Percentiles rank a stretch among this genome's conserved stretches.
Conservation (phyloP, 2,113 vertebrate genomes). For the Gadus macrocephalus region DNA sequence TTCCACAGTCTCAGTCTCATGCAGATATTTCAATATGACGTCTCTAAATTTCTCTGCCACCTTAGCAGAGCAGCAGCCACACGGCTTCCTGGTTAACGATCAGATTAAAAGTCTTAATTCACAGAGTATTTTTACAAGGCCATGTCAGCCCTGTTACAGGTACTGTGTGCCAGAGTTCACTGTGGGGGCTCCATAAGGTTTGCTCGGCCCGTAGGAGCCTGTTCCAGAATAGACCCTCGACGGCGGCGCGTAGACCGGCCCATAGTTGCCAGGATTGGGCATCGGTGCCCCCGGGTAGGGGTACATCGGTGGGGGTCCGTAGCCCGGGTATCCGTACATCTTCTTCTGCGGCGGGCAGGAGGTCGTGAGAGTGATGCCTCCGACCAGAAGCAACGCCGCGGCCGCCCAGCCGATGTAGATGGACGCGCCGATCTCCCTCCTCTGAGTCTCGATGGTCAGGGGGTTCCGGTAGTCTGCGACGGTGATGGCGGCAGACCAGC, state of each 20-base stretch:
- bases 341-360: conserved; percentile 65
- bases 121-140: background rate
- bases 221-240: conserved; percentile 46
- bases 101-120: conserved; percentile 5
- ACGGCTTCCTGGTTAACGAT: background rate
- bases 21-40: background rate
- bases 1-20: background rate
- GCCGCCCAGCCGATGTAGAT: conserved; percentile 75
- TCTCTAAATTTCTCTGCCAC: background rate
- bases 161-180: conserved; percentile 50
- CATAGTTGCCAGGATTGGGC: conserved; percentile 31
- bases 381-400: conserved; percentile 55
- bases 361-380: conserved; percentile 69
- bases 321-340: conserved; percentile 44
- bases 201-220: conserved; percentile 50
- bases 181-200: conserved; percentile 48
- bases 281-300: conserved; percentile 40
- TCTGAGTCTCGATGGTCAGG: conserved; percentile 49
- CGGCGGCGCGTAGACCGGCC: conserved; percentile 51
- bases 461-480: conserved; percentile 64
- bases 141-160: conserved; percentile 22
- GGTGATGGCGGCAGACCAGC: conserved; percentile 69
- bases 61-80: background rate
- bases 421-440: conserved; percentile 66
- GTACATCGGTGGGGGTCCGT: conserved; percentile 41